Evolutionary conservation across 1,140 invertebrate species (phyloP), one percentile per base, ranked within the genome.

Genomic region (Drosophila kepulauana): DNA sequence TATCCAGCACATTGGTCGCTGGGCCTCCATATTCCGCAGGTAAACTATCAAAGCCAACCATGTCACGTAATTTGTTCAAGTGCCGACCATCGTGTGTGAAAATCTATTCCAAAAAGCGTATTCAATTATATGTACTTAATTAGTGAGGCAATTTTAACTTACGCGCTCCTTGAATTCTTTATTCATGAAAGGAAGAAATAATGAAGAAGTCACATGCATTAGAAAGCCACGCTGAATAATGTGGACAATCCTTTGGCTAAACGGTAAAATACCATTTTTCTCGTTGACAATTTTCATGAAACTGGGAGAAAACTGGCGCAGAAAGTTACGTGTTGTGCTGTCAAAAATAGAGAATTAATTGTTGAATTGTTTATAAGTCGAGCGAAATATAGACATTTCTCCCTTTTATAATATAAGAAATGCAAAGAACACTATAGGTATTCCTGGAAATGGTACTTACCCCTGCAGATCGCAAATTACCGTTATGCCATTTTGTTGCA

Each of bases 21-120:
- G 91, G 88, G 5, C 91, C 91, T 0, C 91, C 91, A 51, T 92
- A 92, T 72, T 92, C 91, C 16, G 85, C 91, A 5, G 91, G 91
- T 16, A 92, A 54, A 54, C 72, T 67, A 5, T 91, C 91, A 35
- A 79, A 78, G 1, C 91, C 91, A 48, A 92, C 58, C 87, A 90
- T 90, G 11, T 92, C 81, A 0, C 88, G 78, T 8, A 92, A 30
- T 62, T 92, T 92, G 45, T 61, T 79, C 7, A 92, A 71, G 52
- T 92, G 87, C 5, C 78, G 78, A 0, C 91, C 91, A 66, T 92
- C 91, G 25, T 92, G 91, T 0, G 78, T 87, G 15, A 84, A 91
- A 33, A 92, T 91, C 91, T 92, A 35, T 0, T n/a, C 3, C 3
- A 69, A 10, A 49, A 57, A 20, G 7, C 8, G 2, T 1, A 45